Base-by-base conservation (phyloP, 2,888 invertebrate species). In the Linhomoeus sp. region DNA sequence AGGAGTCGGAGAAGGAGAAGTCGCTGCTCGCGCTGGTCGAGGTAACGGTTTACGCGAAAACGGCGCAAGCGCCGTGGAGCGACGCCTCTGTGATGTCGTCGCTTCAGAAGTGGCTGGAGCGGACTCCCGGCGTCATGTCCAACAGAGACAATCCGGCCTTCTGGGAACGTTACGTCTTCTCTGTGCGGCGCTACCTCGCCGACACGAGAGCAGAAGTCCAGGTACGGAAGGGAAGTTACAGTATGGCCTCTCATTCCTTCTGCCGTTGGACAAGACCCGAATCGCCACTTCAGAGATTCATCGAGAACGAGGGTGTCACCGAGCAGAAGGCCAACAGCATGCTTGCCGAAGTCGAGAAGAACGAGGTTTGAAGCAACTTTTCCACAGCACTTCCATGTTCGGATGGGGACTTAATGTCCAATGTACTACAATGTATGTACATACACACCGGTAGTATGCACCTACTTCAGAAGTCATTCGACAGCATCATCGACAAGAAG, bases 81-180 rank as follows among this genome's bases (percentile, higher is more conserved):
- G n/a, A n/a, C n/a, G n/a, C n/a, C n/a, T n/a, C n/a, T n/a, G n/a
- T n/a, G n/a, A n/a, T n/a, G n/a, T n/a, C n/a, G n/a, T n/a, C n/a
- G n/a, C n/a, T 56, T 7, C 48, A 70, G 79, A 56, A 60, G 41
- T 94, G 94, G 94, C 67, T 94, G 51, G 87, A 87, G 58, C 73
- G 92, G 41, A 92, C 90, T 0, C 94, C 94, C 0, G 92, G 92
- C 0, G 71, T 92, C 23, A 81, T 83, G 62, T 41, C 48, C 20
- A n/a, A 12, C 15, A 70, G 75, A 1, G 53, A 59, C 7, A 83
- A 81, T 1, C 90, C 88, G 62, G 79, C 87, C 66, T 94, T 94
- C 69, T 92, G 90, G 90, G 77, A 79, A 29, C 85, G 86, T 60
- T 94, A 86, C 68, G 75, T 79, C 56, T 69, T 53, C 33, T 65